phyloP scores from a whole-genome alignment of 2,797 vertebrate genomes.

The Lemur catta region DNA sequence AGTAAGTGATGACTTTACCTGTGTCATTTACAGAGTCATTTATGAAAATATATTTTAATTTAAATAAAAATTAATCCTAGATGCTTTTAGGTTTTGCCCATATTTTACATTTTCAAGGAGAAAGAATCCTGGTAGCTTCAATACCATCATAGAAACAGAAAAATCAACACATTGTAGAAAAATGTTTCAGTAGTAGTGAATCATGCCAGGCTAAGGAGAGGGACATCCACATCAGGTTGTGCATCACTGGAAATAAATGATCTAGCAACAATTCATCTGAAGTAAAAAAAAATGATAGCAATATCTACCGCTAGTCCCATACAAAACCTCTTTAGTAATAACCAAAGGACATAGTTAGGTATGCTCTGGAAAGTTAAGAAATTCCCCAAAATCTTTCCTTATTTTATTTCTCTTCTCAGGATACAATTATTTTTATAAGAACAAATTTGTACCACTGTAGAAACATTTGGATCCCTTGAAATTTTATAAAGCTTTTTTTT shows the following conservation, averaged over 20 bases:
- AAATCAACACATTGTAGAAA: slow-evolving; percentile 39
- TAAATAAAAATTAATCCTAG: slow-evolving; percentile 30
- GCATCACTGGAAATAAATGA: not conserved
- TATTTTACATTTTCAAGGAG: slow-evolving; percentile 5
- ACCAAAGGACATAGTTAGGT: not conserved
- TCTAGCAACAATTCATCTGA: slow-evolving; percentile 27
- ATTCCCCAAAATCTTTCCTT: not conserved
- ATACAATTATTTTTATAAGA: not conserved
- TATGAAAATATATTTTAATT: slow-evolving; percentile 50
- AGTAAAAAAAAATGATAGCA: slow-evolving; percentile 25
- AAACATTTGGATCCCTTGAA: slow-evolving; percentile 29
- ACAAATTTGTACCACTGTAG: not conserved
- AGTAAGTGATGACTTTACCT: not conserved
- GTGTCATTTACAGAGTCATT: not conserved
- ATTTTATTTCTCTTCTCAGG: slow-evolving; percentile 42
- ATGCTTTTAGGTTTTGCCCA: not conserved
- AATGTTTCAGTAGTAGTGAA: not conserved
- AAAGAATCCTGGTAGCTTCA: not conserved
- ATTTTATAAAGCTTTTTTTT: not conserved
- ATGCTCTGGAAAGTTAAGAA: slow-evolving; percentile 23
- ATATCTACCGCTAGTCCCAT: not conserved
- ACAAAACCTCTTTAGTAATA: slow-evolving; percentile 16
- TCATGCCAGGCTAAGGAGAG: not conserved
- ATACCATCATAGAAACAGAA: slow-evolving; percentile 43
- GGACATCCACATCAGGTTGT: slow-evolving; percentile 1